Base-by-base conservation (phyloP, 2,113 vertebrate species). In the Daubentonia madagascariensis region DNA sequence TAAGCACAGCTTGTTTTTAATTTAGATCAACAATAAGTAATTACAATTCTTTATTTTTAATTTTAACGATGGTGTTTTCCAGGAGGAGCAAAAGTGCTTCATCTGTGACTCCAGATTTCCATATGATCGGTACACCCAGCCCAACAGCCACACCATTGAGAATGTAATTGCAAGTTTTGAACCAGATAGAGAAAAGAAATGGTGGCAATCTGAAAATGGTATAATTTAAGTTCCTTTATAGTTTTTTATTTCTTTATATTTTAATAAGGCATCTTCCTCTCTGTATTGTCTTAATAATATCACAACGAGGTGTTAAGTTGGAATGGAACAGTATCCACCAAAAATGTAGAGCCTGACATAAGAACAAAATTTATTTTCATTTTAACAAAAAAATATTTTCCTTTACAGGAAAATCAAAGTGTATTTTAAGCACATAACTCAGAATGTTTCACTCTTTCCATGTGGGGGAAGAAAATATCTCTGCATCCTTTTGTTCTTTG, bases 171-270 rank as follows among this genome's bases (percentile, higher is more conserved):
- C 99, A 13, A 98, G 98, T 0, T 99, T 99, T 94, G 99, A 99
- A 75, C 98, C 98, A 0, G 98, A 99, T 37, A 98, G 98, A 96
- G 99, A 98, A 97, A 98, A 98, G 86, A 99, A 98, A 95, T 99
- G 99, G 99, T 99, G 99, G 99, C 99, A 99, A 96, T 99, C 99
- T 10, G 99, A 99, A 98, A 99, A 99, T 0, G 99, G 99, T 99
- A 97, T 54, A 67, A 89, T 89, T 76, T 90, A 80, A 61, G 50
- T 79, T 91, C 11, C 54, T 76, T 95, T 89, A 67, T 22, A 65
- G 0, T 84, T 97, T 23, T 61, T 97, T 30, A 40, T 92, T 20
- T 92, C 92, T 65, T 84, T 16, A 22, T 50, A 54, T 70, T 85
- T 96, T 73, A 89, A 78, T 91, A 85, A 70, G 32, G 1, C 10